Evolutionary conservation across 1,140 invertebrate genomes (phyloP).

Genomic region (Theocolax elegans): DNA sequence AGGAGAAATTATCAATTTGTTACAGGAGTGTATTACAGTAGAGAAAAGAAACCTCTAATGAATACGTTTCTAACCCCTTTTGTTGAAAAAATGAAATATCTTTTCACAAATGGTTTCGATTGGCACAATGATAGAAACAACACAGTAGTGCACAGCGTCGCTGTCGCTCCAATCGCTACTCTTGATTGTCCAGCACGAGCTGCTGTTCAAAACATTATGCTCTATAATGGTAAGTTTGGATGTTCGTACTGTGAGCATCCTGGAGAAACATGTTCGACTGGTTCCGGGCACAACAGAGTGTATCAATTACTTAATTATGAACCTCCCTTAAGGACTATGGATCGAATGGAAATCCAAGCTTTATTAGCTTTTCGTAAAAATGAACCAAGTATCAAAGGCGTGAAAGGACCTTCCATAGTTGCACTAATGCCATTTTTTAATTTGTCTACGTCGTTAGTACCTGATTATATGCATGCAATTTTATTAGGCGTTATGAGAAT

Average conservation of each 20-base stretch:
- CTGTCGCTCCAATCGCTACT: constrained; percentile 6
- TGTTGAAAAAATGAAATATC: neutral
- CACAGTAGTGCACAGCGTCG: neutral
- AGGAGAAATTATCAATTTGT: constrained; percentile 32
- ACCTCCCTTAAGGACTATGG: neutral
- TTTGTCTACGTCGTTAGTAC: neutral
- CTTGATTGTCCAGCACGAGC: neutral
- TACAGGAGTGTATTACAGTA: constrained; percentile 28
- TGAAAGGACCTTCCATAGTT: constrained; percentile 11
- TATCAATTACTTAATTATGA: neutral
- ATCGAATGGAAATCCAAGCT: neutral
- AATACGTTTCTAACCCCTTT: constrained; percentile 29
- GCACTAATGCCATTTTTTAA: neutral
- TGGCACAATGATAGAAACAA: neutral
- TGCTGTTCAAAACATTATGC: constrained; percentile 7
- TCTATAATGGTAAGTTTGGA: constrained; percentile 13
- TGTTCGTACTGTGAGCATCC: constrained; percentile 27
- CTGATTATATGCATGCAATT: constrained; percentile 5
- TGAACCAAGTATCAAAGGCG: neutral
- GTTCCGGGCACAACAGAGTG: neutral
- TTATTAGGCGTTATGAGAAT: neutral
- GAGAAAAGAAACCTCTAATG: constrained; percentile 24
- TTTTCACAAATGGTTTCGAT: neutral
- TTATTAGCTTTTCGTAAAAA: neutral
- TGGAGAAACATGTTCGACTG: constrained; percentile 3